phyloP scores from a whole-genome alignment of 2,113 vertebrate genomes.

The Lepus timidus region DNA sequence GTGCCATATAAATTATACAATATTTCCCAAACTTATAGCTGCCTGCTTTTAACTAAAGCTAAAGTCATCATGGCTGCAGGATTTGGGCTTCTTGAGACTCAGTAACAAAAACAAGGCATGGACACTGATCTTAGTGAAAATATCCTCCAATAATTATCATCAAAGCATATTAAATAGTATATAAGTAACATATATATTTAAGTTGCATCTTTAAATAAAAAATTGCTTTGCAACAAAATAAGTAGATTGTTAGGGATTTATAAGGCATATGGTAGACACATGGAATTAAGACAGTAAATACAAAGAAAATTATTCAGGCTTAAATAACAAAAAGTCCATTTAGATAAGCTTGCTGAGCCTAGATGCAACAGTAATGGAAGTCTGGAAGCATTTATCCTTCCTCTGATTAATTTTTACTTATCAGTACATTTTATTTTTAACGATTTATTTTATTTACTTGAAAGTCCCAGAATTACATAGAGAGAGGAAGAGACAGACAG shows the following conservation, averaged over 20 bases:
- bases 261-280: conserved; percentile 83
- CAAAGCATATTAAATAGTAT: conserved; percentile 60
- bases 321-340: conserved; percentile 77
- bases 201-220: conserved; percentile 72
- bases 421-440: conserved; percentile 72
- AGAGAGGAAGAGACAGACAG: too few species aligned
- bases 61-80: background rate
- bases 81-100: background rate
- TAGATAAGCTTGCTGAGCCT: conserved; percentile 82
- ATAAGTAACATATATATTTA: conserved; percentile 23
- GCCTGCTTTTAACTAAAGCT: conserved; percentile 57
- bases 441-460: too few species aligned
- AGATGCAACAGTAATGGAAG: conserved; percentile 84
- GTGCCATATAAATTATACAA: conserved; percentile 53
- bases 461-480: too few species aligned
- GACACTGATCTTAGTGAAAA: background rate
- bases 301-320: conserved; percentile 87
- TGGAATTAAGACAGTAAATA: conserved; percentile 79
- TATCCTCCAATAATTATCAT: conserved; percentile 58
- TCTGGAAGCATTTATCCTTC: conserved; percentile 83
- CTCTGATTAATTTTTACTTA: conserved; percentile 85
- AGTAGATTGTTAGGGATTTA: conserved; percentile 82
- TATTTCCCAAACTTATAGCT: conserved; percentile 9
- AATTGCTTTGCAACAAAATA: conserved; percentile 67
- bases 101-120: conserved; percentile 49